Evolutionary conservation across 1,140 invertebrate genomes (phyloP), one percentile per base, ranked within the genome.

Genomic region (Mycetomoellerius zeteki): DNA sequence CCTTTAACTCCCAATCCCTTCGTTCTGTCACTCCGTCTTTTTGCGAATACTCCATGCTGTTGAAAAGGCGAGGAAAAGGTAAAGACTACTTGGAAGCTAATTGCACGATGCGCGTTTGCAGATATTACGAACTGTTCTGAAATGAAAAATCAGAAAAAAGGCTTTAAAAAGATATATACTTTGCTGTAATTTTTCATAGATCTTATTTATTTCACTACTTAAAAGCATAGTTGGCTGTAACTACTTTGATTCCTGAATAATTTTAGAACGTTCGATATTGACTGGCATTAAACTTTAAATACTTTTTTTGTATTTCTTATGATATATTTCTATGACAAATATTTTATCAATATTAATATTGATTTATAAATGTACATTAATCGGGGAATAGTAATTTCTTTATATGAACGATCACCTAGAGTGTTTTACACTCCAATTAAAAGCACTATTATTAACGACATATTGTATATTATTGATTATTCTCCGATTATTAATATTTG

Each of bases 21-120:
- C 85, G 56, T 76, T 62, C 62, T 88, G 72, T 80, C 56, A 62
- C 67, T 37, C 19, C 5, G 16, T 43, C 43, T 60, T 60, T 37
- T 67, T 14, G 24, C 67, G 37, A 58, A 47, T 62, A 54, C 6
- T 47, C 81, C 62, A 67, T 60, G 21, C 30, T 62, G 47, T 14
- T 30, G 24, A 47, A 43, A 75, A 81, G 27, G 21, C 58, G 54
- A 52, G 14, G 33, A 64, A 47, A 33, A 21, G 60, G 77, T 16
- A 77, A 47, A 85, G 73, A 37, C 30, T 65, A 85, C 88, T 85
- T 77, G 80, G 72, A 75, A 54, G 72, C 60, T 89, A 86, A 89
- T 81, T 80, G 69, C 72, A 14, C 52, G 27, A n/a, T 14, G n/a
- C 8, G 24, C 16, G 30, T n/a, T 75, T 60, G 37, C 27, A 10